These are phyloP conservation scores for Lytechinus pictus DNA, from an alignment of 35 echinoderm and acorn worm species.

Conservation along the genomic window DNA sequence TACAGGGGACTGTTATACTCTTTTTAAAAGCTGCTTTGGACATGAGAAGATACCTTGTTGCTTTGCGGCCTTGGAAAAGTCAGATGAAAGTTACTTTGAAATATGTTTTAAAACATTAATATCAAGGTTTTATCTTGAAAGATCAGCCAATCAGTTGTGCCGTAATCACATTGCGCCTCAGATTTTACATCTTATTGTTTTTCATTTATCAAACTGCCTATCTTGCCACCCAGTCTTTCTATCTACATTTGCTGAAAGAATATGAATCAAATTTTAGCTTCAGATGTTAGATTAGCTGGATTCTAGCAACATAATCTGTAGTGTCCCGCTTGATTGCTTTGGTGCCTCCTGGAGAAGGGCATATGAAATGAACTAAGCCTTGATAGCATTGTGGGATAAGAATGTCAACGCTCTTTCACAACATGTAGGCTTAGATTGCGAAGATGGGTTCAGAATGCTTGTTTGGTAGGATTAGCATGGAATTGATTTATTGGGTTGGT, in stretches of 20 bases:
- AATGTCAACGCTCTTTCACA: background rate
- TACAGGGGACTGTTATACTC: no score
- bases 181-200: no score
- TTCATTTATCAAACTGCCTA: background rate
- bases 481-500: conserved; percentile 8
- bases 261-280: background rate
- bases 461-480: background rate
- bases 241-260: no score
- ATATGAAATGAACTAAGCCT: background rate
- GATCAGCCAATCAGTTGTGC: no score
- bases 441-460: background rate
- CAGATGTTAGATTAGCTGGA: background rate
- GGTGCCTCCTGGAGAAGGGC: background rate
- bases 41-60: no score
- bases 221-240: background rate
- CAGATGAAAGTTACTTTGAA: no score
- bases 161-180: no score
- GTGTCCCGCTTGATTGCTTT: background rate
- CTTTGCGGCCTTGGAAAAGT: no score
- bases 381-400: background rate
- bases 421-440: background rate
- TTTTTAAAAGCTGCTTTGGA: no score
- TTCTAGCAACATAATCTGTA: background rate
- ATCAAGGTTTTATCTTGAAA: no score
- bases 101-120: no score